Conservation (phyloP, 2,797 vertebrate genomes). For the Myiotriccus ornatus region DNA sequence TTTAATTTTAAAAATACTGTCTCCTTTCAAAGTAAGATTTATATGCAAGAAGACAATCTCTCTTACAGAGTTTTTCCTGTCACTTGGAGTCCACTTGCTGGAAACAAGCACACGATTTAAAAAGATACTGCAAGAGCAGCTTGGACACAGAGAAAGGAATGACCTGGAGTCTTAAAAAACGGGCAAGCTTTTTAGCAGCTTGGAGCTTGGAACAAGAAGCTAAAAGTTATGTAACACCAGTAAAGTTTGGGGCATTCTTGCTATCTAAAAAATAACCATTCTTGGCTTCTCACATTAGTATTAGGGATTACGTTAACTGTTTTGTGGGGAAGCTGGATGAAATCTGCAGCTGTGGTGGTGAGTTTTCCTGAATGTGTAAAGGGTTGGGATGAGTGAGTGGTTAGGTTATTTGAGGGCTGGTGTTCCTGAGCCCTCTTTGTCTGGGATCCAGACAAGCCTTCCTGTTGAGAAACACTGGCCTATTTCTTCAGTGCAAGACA, state of each 20-base stretch:
- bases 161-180: constrained; percentile 28
- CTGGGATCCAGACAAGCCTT: constrained; percentile 51
- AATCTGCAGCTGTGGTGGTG: neutral
- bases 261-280: constrained; percentile 20
- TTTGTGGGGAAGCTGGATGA: constrained; percentile 40
- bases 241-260: constrained; percentile 3
- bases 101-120: constrained; percentile 23
- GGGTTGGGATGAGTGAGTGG: neutral
- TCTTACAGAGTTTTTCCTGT: constrained; percentile 49
- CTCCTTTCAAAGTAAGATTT: constrained; percentile 42
- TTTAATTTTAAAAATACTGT: constrained; percentile 6
- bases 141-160: constrained; percentile 37
- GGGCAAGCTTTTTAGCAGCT: constrained; percentile 49
- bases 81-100: neutral
- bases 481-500: constrained; percentile 58
- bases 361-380: neutral
- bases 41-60: constrained; percentile 34
- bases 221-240: constrained; percentile 32
- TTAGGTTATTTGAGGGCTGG: constrained; percentile 72
- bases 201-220: constrained; percentile 12
- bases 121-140: constrained; percentile 30
- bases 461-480: constrained; percentile 70
- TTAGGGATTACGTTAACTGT: constrained; percentile 31
- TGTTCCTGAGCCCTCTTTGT: constrained; percentile 54
- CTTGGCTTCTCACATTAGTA: neutral